A percentile compares a stretch with the other conserved stretches of the same genome.
phyloP scores from a whole-genome alignment of 2,113 vertebrate species.

The Pituophis catenifer region DNA sequence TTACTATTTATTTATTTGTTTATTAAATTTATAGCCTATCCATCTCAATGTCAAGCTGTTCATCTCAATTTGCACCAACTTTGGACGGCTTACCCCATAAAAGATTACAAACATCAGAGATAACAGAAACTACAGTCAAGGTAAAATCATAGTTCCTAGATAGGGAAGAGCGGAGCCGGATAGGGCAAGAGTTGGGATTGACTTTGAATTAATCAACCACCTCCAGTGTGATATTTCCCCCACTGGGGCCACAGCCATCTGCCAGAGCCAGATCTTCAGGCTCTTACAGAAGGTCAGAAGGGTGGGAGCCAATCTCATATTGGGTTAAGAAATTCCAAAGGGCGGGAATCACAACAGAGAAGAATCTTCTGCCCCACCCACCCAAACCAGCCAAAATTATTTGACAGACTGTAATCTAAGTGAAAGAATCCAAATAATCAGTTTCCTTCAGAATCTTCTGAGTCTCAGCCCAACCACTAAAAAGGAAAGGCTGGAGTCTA shows the following conservation, averaged over 20 bases:
- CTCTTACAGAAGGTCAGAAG: neutral
- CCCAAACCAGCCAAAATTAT: neutral
- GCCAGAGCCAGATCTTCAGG: too few relatives aligned
- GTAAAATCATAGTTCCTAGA: neutral
- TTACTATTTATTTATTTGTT: neutral
- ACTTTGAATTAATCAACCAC: neutral
- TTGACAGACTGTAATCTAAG: neutral
- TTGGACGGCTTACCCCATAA: neutral
- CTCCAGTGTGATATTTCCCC: neutral
- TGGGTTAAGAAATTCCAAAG: neutral
- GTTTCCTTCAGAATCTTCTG: neutral
- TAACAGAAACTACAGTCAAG: neutral
- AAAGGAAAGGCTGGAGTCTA: neutral
- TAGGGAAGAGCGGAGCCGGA: neutral
- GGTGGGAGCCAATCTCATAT: neutral
- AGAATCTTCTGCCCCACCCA: neutral
- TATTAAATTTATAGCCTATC: neutral
- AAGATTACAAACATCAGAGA: neutral
- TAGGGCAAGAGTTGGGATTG: neutral
- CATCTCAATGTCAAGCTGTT: neutral
- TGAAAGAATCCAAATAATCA: neutral
- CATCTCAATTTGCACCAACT: neutral
- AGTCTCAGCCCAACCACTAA: neutral
- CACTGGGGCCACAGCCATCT: neutral
- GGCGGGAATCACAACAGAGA: neutral